A percentile compares a stretch with the other conserved stretches of the same genome.
phyloP scores from a whole-genome alignment of 2,888 invertebrate species.

The Vanessa cardui region DNA sequence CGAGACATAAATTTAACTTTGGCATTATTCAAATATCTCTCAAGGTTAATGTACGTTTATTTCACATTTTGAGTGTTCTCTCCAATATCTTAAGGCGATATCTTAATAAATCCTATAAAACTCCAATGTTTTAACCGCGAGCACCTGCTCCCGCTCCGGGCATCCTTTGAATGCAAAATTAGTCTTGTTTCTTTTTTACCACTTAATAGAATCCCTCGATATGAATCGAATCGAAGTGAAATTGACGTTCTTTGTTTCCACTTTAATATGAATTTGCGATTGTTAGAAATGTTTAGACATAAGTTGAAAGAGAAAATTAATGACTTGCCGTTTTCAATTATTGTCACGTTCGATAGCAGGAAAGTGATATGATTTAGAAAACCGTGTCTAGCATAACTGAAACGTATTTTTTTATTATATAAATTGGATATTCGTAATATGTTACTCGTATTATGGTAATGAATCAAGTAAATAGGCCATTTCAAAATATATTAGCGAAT shows the following conservation, averaged over 20 bases:
- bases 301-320: slow-evolving; percentile 33
- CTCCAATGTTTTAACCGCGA: slow-evolving; percentile 77
- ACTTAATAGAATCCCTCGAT: slow-evolving; percentile 72
- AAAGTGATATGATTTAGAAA: slow-evolving; percentile 34
- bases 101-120: slow-evolving; percentile 82
- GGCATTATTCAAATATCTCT: slow-evolving; percentile 28
- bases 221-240: slow-evolving; percentile 73
- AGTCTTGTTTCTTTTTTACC: slow-evolving; percentile 81
- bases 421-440: not conserved
- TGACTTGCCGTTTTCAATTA: slow-evolving; percentile 28
- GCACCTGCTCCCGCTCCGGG: slow-evolving; percentile 73
- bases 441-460: no score
- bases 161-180: slow-evolving; percentile 80
- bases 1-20: slow-evolving; percentile 32
- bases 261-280: slow-evolving; percentile 45
- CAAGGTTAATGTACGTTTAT: slow-evolving; percentile 48
- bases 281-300: slow-evolving; percentile 24
- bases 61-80: slow-evolving; percentile 57
- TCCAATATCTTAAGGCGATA: slow-evolving; percentile 73
- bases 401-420: not conserved
- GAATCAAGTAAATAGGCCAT: no score
- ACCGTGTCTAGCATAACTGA: slow-evolving; percentile 26
- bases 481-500: no score
- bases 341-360: slow-evolving; percentile 32
- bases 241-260: slow-evolving; percentile 64